phyloP scores from a whole-genome alignment of 2,797 vertebrate genomes.

The Monodelphis domestica region DNA sequence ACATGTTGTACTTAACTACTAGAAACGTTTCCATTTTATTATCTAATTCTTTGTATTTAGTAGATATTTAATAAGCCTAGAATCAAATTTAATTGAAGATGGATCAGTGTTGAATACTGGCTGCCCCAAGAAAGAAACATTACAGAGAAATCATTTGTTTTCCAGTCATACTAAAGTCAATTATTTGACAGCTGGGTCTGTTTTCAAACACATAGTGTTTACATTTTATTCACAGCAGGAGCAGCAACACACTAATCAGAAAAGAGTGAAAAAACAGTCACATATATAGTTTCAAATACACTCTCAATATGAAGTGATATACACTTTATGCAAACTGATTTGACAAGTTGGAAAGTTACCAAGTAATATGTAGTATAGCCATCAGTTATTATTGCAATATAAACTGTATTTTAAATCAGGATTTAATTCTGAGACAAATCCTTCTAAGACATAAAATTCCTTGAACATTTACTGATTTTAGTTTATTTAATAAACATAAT shows the following conservation, averaged over 20 bases:
- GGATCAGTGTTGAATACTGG: neutral
- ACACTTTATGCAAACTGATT: constrained; percentile 1
- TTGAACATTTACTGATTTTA: neutral
- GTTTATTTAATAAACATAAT: neutral
- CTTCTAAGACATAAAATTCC: neutral
- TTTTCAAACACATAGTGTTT: constrained; percentile 56
- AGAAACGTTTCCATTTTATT: neutral
- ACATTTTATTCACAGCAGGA: constrained; percentile 54
- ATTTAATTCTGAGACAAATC: neutral
- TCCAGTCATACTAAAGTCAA: constrained; percentile 56
- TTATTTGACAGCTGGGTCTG: constrained; percentile 55
- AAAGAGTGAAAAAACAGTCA: constrained; percentile 40
- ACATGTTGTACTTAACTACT: neutral
- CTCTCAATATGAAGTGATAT: constrained; percentile 48
- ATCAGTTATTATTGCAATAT: neutral
- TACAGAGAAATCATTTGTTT: constrained; percentile 25
- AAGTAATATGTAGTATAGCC: neutral
- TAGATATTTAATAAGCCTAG: neutral
- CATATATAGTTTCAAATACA: constrained; percentile 44
- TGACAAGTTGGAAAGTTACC: constrained; percentile 24
- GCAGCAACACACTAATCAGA: constrained; percentile 57
- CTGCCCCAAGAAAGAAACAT: neutral
- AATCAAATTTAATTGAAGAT: neutral
- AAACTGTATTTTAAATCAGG: neutral
- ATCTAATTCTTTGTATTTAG: neutral